Evolutionary conservation across 2,113 vertebrate species (phyloP).

Genomic region (Mormyrus lacerda): DNA sequence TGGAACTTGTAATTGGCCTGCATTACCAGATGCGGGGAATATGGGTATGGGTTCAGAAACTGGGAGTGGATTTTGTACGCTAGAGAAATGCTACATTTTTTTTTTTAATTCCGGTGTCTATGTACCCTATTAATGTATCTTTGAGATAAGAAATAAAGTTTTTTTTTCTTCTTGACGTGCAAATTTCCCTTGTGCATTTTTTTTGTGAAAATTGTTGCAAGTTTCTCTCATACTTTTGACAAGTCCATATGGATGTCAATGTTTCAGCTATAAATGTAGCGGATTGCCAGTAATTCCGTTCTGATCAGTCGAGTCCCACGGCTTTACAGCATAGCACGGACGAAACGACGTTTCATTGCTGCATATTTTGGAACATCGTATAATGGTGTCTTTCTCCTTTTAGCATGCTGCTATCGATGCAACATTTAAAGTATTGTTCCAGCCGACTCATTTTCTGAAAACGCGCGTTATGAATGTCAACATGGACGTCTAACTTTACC

Average conservation of each 20-base stretch:
- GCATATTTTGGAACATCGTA: no score
- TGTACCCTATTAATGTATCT: constrained; percentile 65
- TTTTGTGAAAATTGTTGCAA: not conserved
- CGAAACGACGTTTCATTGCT: no score
- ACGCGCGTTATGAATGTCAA: not conserved
- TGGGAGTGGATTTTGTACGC: constrained; percentile 50
- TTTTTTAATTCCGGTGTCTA: constrained; percentile 63
- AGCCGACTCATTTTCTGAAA: no score
- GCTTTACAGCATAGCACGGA: not conserved
- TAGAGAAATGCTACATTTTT: constrained; percentile 52
- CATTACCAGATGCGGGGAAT: constrained; percentile 22
- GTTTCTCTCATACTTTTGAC: not conserved
- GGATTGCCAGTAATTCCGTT: not conserved
- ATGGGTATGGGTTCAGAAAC: constrained; percentile 32
- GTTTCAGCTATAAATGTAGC: not conserved
- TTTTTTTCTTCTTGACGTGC: constrained; percentile 53
- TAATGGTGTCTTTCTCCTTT: no score
- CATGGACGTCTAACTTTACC: not conserved
- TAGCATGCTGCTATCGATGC: no score
- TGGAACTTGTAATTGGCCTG: constrained; percentile 47
- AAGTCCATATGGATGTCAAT: not conserved
- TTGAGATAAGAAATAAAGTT: constrained; percentile 65
- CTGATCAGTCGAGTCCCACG: not conserved
- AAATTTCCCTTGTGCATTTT: constrained; percentile 10
- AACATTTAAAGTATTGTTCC: no score